Base-by-base conservation (phyloP, 1,140 invertebrate species). In the Zaprionus nigranus region DNA sequence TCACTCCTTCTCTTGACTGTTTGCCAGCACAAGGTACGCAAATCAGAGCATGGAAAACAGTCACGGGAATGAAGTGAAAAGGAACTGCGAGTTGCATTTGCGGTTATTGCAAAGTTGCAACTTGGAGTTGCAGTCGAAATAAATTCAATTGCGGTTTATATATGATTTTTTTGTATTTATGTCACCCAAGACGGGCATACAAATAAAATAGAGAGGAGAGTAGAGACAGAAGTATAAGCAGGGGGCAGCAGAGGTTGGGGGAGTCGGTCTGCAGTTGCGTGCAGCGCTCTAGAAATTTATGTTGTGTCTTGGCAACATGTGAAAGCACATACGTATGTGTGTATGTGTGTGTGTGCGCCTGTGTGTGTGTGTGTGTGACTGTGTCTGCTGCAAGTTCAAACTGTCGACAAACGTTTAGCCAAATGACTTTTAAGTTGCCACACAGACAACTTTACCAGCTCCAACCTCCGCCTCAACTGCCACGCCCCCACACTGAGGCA, bases 111-210 rank as follows among this genome's bases (percentile, higher is more conserved):
- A 65, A 60, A 71, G 61, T 66, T 54, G 66, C 73, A 15, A 40
- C 56, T 66, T 72, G 59, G 17, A 75, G 79, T 57, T 79, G 78
- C 85, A 90, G 71, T 81, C 74, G 84, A 84, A 84, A 83, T 79
- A 85, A 85, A 88, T 88, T 88, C 85, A 90, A 90, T 88, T 88
- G 85, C 85, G 85, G 82, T 90, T 85, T 90, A 88, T 90, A 88
- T 85, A 88, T 82, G 85, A 82, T 88, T 88, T 85, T 43, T 81
- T 75, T 83, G 68, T 77, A 85, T 81, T 81, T 78, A 82, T 82
- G 85, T 90, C 85, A 88, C 68, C 69, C 68, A 43, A 68, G 79
- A 75, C 72, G 68, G 69, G 51, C 57, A 46, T 20, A 73, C 57
- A 71, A 34, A 69, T 43, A 68, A 62, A 81, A 63, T 53, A 65